phyloP scores from a whole-genome alignment of 2,797 vertebrate genomes.

The Meda fulgida region DNA sequence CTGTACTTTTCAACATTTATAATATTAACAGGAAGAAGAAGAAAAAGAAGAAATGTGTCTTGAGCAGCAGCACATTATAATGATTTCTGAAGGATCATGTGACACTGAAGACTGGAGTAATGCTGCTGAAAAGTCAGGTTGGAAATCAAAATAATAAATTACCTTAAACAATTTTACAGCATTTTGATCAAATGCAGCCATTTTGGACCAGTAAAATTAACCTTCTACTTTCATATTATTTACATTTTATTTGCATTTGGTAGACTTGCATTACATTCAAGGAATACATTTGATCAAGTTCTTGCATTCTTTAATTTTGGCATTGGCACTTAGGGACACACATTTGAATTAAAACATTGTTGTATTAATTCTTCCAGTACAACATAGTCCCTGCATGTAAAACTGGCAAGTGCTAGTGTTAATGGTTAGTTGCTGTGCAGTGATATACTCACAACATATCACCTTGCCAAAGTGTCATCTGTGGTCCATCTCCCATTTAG shows the following conservation, averaged over 20 bases:
- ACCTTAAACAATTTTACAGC: too few relatives aligned
- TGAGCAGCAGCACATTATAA: not conserved
- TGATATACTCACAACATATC: not conserved
- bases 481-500: conserved; percentile 1
- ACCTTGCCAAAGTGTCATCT: conserved; percentile 24
- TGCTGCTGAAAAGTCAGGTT: too few relatives aligned
- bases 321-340: too few relatives aligned
- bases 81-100: too few relatives aligned
- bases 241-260: not conserved
- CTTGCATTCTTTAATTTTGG: not conserved
- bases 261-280: not conserved
- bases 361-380: not conserved
- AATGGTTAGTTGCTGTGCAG: not conserved
- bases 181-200: too few relatives aligned
- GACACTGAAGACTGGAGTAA: too few relatives aligned
- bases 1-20: too few relatives aligned
- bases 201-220: too few relatives aligned
- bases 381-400: not conserved
- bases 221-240: too few relatives aligned
- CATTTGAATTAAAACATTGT: not conserved
- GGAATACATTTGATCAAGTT: not conserved
- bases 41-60: too few relatives aligned
- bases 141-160: too few relatives aligned
- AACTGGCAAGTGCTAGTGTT: not conserved
- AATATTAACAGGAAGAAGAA: too few relatives aligned